These are phyloP conservation scores for Eumacrocentrus americanus DNA, from an alignment of 2,888 invertebrate species.

Conservation along the genomic window DNA sequence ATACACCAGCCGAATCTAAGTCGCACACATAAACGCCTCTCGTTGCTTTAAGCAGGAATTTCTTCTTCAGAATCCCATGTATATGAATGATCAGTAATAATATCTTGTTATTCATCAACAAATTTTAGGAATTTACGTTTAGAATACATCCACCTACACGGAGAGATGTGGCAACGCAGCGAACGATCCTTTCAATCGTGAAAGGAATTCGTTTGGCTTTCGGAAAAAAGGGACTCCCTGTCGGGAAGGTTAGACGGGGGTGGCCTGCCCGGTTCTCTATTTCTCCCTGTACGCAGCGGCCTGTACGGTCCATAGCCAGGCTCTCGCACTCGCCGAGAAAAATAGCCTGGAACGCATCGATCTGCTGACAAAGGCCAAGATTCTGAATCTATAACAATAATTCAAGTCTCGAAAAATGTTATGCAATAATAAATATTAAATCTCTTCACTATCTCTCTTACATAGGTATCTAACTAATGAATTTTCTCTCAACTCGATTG, in stretches of 20 bases:
- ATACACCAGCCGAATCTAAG: constrained; percentile 53
- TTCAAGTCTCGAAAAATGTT: no score
- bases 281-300: constrained; percentile 11
- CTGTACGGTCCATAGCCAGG: constrained; percentile 18
- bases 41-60: neutral
- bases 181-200: constrained; percentile 26
- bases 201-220: constrained; percentile 44
- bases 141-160: no score
- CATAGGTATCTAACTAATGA: neutral
- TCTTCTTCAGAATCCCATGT: no score
- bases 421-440: no score
- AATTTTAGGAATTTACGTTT: no score
- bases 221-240: constrained; percentile 48
- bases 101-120: neutral
- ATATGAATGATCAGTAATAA: neutral
- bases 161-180: constrained; percentile 47
- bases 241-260: constrained; percentile 54
- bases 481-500: constrained; percentile 5
- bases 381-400: no score
- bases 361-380: no score
- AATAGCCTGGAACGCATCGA: no score
- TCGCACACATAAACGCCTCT: constrained; percentile 43
- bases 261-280: constrained; percentile 38
- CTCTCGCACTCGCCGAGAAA: no score
- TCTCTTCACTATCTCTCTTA: neutral